Evolutionary conservation across 2,113 vertebrate species (phyloP).

Genomic region (Rhinichthys klamathensis): DNA sequence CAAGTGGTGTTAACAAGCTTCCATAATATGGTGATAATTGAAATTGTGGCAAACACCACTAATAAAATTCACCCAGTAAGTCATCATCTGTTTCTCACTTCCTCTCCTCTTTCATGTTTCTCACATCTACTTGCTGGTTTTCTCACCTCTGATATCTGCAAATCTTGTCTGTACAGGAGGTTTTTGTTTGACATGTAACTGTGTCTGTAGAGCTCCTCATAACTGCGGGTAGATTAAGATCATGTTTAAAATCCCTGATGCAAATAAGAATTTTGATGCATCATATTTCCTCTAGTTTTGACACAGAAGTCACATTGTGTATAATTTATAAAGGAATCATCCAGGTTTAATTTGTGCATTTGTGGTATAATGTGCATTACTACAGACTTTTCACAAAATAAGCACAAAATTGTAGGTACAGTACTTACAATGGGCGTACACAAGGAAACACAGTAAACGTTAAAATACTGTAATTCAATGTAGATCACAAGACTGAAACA

Average conservation of each 20-base stretch:
- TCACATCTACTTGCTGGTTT: neutral
- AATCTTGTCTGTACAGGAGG: neutral
- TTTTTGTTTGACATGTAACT: neutral
- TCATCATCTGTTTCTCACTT: neutral
- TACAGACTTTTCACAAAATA: neutral
- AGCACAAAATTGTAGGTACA: neutral
- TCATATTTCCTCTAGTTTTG: neutral
- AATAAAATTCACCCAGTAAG: neutral
- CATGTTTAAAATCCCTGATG: too few relatives aligned
- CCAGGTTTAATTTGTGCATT: neutral
- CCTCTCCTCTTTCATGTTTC: neutral
- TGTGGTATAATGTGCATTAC: neutral
- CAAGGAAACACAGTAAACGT: neutral
- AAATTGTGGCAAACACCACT: neutral
- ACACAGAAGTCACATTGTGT: neutral
- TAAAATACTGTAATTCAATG: too few relatives aligned
- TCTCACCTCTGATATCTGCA: neutral
- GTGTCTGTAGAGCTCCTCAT: neutral
- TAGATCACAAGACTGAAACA: neutral
- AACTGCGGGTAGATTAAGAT: neutral
- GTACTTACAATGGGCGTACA: neutral
- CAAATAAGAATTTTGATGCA: neutral
- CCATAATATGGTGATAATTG: neutral
- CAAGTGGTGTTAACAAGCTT: too few relatives aligned
- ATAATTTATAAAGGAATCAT: neutral